A percentile compares a stretch with the other conserved stretches of the same genome.
Evolutionary conservation across 2,113 vertebrate species (phyloP).

Genomic region (Dicentrarchus labrax): DNA sequence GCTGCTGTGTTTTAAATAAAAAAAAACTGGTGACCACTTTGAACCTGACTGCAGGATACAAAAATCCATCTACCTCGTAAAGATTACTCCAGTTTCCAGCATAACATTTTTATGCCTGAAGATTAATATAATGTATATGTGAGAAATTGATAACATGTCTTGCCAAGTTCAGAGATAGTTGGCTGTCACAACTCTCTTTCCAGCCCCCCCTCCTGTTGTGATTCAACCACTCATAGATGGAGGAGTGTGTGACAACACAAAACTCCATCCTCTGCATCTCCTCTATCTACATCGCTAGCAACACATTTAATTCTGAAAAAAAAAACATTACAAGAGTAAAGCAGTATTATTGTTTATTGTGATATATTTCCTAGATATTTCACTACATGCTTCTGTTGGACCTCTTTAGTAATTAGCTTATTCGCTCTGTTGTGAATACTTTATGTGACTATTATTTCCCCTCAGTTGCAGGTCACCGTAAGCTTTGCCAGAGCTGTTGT

Average conservation of each 20-base stretch:
- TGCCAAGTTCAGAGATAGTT: slow-evolving; percentile 41
- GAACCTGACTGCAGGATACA: slow-evolving; percentile 13
- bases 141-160: background rate
- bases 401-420: slow-evolving; percentile 25
- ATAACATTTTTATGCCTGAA: background rate
- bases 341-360: background rate
- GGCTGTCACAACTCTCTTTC: slow-evolving; percentile 6
- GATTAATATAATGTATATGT: slow-evolving; percentile 12
- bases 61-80: background rate
- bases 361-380: slow-evolving; percentile 14
- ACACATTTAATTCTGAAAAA: slow-evolving; percentile 18
- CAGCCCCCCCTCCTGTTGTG: slow-evolving; percentile 6
- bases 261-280: slow-evolving; percentile 27
- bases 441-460: background rate
- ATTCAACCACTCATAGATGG: slow-evolving; percentile 38
- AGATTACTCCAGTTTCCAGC: background rate
- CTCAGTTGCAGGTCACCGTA: slow-evolving; percentile 26
- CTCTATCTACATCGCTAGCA: slow-evolving; percentile 9
- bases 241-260: slow-evolving; percentile 26
- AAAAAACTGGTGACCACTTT: slow-evolving; percentile 30
- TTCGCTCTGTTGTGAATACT: background rate
- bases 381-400: background rate
- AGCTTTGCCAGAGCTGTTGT: slow-evolving; percentile 28
- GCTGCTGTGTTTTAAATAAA: slow-evolving; percentile 44
- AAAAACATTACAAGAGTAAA: slow-evolving; percentile 3